Percentiles rank a stretch among this genome's conserved stretches.
These are phyloP conservation scores for Microplitis deprimator DNA, from an alignment of 2,888 invertebrate species.

Conservation along the genomic window DNA sequence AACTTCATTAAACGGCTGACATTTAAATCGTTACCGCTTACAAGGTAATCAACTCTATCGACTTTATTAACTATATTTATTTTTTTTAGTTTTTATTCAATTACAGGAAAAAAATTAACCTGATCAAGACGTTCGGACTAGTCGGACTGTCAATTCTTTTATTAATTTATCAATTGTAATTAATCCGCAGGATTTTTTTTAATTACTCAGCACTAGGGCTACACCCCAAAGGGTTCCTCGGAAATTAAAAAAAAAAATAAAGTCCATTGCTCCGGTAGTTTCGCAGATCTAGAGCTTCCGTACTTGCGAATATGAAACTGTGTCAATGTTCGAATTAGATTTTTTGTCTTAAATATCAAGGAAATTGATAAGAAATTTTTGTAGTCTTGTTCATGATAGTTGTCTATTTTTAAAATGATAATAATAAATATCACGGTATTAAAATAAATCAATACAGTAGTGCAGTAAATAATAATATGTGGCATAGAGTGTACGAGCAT, in stretches of 20 bases:
- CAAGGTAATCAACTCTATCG: neutral
- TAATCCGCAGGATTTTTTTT: neutral
- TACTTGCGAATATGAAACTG: no score
- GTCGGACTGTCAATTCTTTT: neutral
- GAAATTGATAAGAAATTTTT: no score
- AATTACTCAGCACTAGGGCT: neutral
- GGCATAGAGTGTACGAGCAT: constrained; percentile 8
- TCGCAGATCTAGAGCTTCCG: no score
- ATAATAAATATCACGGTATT: neutral
- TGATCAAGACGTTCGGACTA: neutral
- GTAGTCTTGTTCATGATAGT: no score
- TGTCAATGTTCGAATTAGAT: no score
- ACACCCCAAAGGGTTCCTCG: no score
- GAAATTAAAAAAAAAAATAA: no score
- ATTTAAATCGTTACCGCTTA: neutral
- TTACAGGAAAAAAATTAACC: neutral
- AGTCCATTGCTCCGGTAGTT: no score
- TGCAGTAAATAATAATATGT: constrained; percentile 4
- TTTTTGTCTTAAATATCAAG: no score
- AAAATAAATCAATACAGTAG: constrained; percentile 5
- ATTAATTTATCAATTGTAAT: neutral
- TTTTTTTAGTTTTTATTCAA: neutral
- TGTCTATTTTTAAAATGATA: no score
- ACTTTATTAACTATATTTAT: neutral
- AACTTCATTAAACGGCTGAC: neutral